Evolutionary conservation across 2,888 invertebrate genomes (phyloP), one percentile per base, ranked within the genome.

Genomic region (Emmelina monodactyla): DNA sequence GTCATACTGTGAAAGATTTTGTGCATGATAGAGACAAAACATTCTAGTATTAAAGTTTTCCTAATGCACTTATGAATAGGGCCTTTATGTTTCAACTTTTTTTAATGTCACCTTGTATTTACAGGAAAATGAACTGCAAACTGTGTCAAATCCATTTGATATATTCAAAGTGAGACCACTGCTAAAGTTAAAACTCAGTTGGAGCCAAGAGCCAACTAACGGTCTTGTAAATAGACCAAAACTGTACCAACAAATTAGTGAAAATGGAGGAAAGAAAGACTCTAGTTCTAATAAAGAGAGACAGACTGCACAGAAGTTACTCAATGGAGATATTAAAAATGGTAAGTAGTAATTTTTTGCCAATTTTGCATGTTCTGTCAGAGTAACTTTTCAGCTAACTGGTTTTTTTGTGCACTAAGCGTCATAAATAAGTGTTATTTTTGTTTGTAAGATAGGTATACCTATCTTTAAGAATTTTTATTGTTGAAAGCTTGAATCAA

Each of bases 131-230:
- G 36, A 40, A 15, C 19, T 40, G 4, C 36, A 37, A 22, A 28
- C 37, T 15, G 39, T 39, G 13, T 34, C 37, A 16, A 83, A 75
- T 37, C 86, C 88, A 28, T 87, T 92, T 56, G 91, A 92, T 50
- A 83, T 87, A 37, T 91, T 92, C 56, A 86, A 87, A 68, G 86
- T 88, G 49, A 85, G 89, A 38, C 93, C 95, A 0, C 86, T 89
- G 40, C 73, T 96, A 2, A 94, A 94, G 68, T 88, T 96, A 53
- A 87, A 89, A 50, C 73, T 96, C 31, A 86, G 86, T 49, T 94
- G 95, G 93, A 89, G 90, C 34, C 86, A 86, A 40, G 88, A 89
- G 51, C 85, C 87, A 0, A 84, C 85, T 19, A 85, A 83, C 33
- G 84, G 84, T 10, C 66, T 86, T 28, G 87, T 88, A 6, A 87